Conservation (phyloP, 2,797 vertebrate genomes). For the Champsocephalus gunnari region DNA sequence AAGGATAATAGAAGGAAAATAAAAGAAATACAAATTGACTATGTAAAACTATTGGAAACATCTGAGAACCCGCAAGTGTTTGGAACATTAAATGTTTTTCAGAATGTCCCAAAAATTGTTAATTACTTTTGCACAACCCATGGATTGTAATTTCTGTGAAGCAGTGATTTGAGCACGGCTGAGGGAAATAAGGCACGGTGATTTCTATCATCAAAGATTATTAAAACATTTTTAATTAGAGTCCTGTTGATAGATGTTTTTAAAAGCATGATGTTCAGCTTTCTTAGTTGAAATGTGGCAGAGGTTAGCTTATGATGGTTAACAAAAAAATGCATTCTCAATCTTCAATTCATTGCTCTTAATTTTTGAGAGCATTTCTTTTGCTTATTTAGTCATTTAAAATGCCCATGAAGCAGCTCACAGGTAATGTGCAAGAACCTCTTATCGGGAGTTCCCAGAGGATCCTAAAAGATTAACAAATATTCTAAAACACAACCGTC, state of each 20-base stretch:
- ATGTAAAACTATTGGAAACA: background rate
- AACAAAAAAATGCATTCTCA: background rate
- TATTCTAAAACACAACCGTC: slow-evolving; percentile 44
- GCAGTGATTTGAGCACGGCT: background rate
- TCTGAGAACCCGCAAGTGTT: background rate
- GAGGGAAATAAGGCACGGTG: background rate
- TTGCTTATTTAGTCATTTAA: background rate
- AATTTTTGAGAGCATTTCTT: slow-evolving; percentile 10
- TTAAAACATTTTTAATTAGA: background rate
- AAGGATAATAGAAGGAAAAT: no score
- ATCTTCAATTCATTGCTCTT: background rate
- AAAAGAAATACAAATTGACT: no score
- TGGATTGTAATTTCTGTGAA: background rate
- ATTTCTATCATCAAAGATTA: slow-evolving; percentile 12
- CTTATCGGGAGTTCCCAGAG: slow-evolving; percentile 16
- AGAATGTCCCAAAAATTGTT: background rate
- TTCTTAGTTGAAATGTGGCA: background rate
- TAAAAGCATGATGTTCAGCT: background rate
- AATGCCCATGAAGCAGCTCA: background rate
- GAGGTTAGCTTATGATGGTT: background rate
- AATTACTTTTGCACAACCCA: background rate
- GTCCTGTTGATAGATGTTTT: background rate
- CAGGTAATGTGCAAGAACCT: slow-evolving; percentile 8
- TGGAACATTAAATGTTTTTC: background rate
- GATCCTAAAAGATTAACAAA: slow-evolving; percentile 41